Percentiles rank a stretch among this genome's conserved stretches.
These are phyloP conservation scores for Eclectus roratus DNA, from an alignment of 2,113 vertebrate genomes.

Conservation along the genomic window DNA sequence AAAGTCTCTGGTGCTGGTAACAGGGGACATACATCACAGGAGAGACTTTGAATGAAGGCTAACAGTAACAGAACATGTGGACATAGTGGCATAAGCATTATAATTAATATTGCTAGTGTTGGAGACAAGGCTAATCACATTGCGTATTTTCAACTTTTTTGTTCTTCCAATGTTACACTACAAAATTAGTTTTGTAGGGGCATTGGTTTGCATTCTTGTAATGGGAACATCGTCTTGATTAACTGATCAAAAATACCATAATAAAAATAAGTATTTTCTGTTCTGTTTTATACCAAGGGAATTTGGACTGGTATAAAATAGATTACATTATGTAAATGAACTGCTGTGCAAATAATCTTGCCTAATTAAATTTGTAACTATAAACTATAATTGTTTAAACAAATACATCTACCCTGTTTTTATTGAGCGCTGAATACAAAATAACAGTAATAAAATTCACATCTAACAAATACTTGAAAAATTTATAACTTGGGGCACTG, in stretches of 20 bases:
- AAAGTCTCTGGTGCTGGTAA: background rate
- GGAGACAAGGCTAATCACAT: background rate
- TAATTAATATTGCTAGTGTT: background rate
- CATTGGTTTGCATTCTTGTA: background rate
- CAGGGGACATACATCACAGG: background rate
- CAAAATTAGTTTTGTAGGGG: background rate
- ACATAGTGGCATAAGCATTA: background rate
- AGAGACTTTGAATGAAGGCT: background rate
- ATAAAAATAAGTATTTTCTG: background rate
- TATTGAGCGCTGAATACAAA: background rate
- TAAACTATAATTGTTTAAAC: conserved; percentile 30
- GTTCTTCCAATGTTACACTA: background rate
- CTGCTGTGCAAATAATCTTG: conserved; percentile 8
- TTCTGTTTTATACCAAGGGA: background rate
- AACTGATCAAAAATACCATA: background rate
- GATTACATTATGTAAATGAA: conserved; percentile 40
- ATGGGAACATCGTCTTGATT: background rate
- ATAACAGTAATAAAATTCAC: background rate
- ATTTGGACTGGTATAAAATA: conserved; percentile 10
- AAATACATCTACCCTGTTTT: background rate
- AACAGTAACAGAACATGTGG: background rate
- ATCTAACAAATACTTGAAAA: background rate
- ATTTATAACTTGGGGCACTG: background rate
- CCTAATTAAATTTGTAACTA: conserved; percentile 43
- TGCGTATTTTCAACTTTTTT: background rate